Base-by-base conservation (phyloP, 2,113 vertebrate species). In the Epinephelus lanceolatus region DNA sequence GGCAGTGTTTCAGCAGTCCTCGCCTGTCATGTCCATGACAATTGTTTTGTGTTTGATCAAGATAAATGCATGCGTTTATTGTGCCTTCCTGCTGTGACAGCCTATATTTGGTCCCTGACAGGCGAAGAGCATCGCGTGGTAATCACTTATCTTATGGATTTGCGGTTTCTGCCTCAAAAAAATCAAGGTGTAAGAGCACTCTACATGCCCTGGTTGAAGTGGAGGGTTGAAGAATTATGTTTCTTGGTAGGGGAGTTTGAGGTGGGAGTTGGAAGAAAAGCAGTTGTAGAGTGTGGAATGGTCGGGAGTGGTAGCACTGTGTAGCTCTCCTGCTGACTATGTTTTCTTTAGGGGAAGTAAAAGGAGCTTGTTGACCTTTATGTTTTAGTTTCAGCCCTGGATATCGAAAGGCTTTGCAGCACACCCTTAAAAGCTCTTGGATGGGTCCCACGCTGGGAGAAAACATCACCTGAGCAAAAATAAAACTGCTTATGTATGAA, bases 281-380 rank as follows among this genome's bases (percentile, higher is more conserved):
- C 49, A 23, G 47, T 78, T 88, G 75, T 33, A 76, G 27, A 72
- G 47, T 65, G 65, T 23, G 70, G 56, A 84, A 86, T 71, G 10
- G 30, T 82, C 11, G 42, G 49, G 75, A 79, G 72, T 52, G 42
- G 66, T 71, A 68, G 30, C 27, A 68, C 21, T 62, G 12, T 42
- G 21, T 47, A 19, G 18, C 63, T 63, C 57, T 12, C 81, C 86
- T 76, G 49, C 60, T 76, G 78, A 70, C 78, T 88, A 84, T 86
- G 82, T 91, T 89, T 93, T 91, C 84, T 81, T 86, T 89, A 86
- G 81, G 79, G 66, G 74, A 81, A 85, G 27, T 62, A 73, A 85
- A 89, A 82, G 55, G 33, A 89, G 70, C 66, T 71, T 80, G 67
- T 81, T 93, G 91, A 91, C 92, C 83, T 94, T 91, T 93, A 62